A percentile compares a stretch with the other conserved stretches of the same genome.
Conservation (phyloP, 2,113 vertebrate genomes). For the Equus quagga region DNA sequence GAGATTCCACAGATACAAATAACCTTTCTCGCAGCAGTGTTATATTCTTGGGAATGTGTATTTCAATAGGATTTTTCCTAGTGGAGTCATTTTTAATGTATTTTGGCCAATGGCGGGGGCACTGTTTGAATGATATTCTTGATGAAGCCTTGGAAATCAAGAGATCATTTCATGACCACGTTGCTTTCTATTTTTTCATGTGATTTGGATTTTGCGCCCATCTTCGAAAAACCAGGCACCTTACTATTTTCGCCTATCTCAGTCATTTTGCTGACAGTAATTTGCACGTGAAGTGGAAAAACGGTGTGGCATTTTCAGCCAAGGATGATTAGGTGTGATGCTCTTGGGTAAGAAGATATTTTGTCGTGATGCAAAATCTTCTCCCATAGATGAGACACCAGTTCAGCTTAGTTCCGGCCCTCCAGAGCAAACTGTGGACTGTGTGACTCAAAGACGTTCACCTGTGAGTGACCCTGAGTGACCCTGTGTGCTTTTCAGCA, state of each 20-base stretch:
- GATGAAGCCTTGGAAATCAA: neutral
- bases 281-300: fast-evolving
- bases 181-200: neutral
- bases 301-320: fast-evolving
- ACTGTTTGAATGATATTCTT: neutral
- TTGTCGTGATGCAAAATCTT: neutral
- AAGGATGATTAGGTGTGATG: fast-evolving
- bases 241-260: neutral
- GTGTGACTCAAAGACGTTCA: neutral
- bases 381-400: neutral
- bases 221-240: neutral
- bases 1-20: neutral
- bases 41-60: neutral
- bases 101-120: neutral
- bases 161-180: neutral
- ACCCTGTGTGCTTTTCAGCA: neutral
- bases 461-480: too few relatives aligned
- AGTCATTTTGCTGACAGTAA: neutral
- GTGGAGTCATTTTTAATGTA: neutral
- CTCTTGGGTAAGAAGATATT: neutral
- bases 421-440: too few relatives aligned
- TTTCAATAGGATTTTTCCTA: neutral
- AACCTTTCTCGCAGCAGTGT: neutral
- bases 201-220: too few relatives aligned
- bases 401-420: fast-evolving